A percentile compares a stretch with the other conserved stretches of the same genome.
Conservation (phyloP, 2,888 invertebrate genomes). For the Papilio gigon region DNA sequence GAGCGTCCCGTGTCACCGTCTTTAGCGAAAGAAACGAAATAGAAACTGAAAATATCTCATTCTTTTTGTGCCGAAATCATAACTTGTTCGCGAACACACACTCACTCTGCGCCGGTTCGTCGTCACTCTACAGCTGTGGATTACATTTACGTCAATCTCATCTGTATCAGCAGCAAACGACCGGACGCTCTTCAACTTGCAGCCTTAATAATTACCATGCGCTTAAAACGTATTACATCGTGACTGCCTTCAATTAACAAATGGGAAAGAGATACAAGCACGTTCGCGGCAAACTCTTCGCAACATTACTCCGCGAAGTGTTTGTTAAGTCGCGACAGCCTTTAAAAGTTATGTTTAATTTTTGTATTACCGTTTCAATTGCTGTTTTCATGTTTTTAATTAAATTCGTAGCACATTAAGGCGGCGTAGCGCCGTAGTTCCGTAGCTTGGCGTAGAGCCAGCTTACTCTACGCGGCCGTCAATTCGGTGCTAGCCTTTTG, state of each 20-base stretch:
- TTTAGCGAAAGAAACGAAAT: not conserved
- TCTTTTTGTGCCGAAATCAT: not conserved
- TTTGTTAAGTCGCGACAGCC: not conserved
- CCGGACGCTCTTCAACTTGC: no score
- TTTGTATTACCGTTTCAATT: slow-evolving; percentile 20
- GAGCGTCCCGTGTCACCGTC: not conserved
- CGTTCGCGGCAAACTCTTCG: not conserved
- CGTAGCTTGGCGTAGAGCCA: slow-evolving; percentile 10
- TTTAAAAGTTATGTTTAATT: slow-evolving; percentile 14
- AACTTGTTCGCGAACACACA: not conserved
- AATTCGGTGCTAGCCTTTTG: not conserved
- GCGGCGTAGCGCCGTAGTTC: not conserved
- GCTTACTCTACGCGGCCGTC: not conserved
- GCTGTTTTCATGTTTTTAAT: slow-evolving; percentile 15
- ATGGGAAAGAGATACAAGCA: not conserved
- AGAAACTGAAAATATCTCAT: not conserved
- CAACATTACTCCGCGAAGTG: not conserved
- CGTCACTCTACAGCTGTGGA: no score
- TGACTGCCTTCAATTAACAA: not conserved
- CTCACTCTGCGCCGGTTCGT: no score
- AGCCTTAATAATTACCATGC: no score
- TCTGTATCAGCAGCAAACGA: no score
- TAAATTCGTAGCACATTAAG: slow-evolving; percentile 7
- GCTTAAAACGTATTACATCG: no score
- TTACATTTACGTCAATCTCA: no score